Conservation (phyloP, 2,888 invertebrate species). For the Dendrolimus pini region DNA sequence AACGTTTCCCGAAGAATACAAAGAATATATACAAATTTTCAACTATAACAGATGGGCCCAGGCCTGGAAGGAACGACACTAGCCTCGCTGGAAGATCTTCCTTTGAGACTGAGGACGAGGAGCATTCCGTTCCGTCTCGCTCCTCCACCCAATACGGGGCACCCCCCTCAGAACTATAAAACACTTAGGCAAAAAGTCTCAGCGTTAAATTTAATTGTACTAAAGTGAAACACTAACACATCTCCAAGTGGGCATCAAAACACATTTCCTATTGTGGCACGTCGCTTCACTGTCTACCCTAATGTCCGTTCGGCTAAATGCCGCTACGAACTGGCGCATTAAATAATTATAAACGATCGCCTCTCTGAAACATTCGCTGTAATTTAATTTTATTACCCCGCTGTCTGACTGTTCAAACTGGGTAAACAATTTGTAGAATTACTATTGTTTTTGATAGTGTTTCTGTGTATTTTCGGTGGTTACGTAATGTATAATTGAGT, state of each 20-base stretch:
- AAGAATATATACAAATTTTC: too few relatives aligned
- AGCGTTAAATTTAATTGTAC: neutral
- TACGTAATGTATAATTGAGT: slow-evolving; percentile 1
- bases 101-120: too few relatives aligned
- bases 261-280: slow-evolving; percentile 4
- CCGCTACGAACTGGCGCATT: slow-evolving; percentile 12
- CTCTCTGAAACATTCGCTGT: slow-evolving; percentile 15
- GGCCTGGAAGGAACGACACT: too few relatives aligned
- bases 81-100: too few relatives aligned
- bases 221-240: neutral
- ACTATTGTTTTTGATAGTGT: neutral
- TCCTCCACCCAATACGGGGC: too few relatives aligned
- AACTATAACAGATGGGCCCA: too few relatives aligned
- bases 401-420: slow-evolving; percentile 13
- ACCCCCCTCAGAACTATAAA: too few relatives aligned
- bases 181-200: too few relatives aligned
- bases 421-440: neutral
- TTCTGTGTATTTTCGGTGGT: slow-evolving; percentile 5
- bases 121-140: too few relatives aligned
- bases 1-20: too few relatives aligned
- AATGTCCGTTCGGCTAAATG: slow-evolving; percentile 5
- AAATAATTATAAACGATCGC: slow-evolving; percentile 20
- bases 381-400: slow-evolving; percentile 21
- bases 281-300: slow-evolving; percentile 11
- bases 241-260: neutral